Evolutionary conservation across 2,113 vertebrate species (phyloP), one percentile per base, ranked within the genome.

Genomic region (Myotis brandtii): DNA sequence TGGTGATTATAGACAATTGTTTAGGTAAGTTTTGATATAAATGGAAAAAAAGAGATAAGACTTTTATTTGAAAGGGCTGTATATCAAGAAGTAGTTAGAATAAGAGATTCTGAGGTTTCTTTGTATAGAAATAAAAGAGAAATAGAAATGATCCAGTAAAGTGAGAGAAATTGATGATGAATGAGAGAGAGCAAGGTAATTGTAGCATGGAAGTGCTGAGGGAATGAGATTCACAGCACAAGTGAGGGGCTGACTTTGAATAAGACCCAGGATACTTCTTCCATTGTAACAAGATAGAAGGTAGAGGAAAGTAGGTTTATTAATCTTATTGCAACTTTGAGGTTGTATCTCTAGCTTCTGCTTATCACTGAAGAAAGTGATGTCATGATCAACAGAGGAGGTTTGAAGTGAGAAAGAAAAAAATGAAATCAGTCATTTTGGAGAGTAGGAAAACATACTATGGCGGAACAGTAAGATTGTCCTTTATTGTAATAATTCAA

Each of bases 281-380:
- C 4, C 23, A 7, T 66, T 84, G 23, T 66, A 64, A 17, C 23
- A 73, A 17, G 25, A 82, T 43, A 90, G 13, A 86, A 48, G 32
- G 6, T 37, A 34, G 85, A 20, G 48, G 16, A 76, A 86, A 84
- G 23, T 67, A 81, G 32, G 9, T 30, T 89, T 69, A 77, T 66
- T 69, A 87, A 50, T 93, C 10, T 76, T 6, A 56, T 54, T 94
- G 34, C 37, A 75, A 12, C 14, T 62, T 85, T 50, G 40, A 86
- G 21, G 14, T 50, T 94, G 16, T 75, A 69, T 85, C 72, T 87
- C 40, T 80, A 93, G 32, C 40, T 85, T 92, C n/a, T 81, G 1
- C 86, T 91, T 85, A 34, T 77, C 56, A 67, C 3, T n/a, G 40
- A 94, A 93, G 48, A 67, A 91, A 73, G 62, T n/a, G 9, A 56